Evolutionary conservation across 2,113 vertebrate species (phyloP).

Genomic region (Dolichallabes microphthalmus): DNA sequence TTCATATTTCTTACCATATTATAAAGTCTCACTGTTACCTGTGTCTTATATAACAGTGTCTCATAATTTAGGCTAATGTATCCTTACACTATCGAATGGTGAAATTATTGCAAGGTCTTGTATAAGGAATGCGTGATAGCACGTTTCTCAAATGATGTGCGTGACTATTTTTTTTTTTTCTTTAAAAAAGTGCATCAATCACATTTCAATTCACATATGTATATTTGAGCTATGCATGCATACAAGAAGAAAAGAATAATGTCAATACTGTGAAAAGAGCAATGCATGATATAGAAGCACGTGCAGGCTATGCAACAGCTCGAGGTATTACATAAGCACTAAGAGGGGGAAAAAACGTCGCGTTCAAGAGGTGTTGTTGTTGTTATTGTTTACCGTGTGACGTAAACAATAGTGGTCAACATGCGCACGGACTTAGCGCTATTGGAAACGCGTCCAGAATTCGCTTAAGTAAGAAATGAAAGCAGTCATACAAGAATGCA

Average conservation of each 20-base stretch:
- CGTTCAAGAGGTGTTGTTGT: conserved; percentile 70
- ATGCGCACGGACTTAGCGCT: background rate
- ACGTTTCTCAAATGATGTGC: background rate
- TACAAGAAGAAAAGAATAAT: background rate
- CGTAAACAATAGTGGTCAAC: background rate
- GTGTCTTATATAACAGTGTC: background rate
- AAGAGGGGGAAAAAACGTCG: conserved; percentile 55
- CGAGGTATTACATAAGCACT: conserved; percentile 70
- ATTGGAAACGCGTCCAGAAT: background rate
- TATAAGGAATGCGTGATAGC: background rate
- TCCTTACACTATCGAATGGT: background rate
- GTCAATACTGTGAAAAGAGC: background rate
- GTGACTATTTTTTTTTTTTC: background rate
- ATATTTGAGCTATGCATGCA: background rate
- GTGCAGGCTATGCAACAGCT: background rate
- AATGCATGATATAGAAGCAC: background rate
- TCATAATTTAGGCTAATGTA: background rate
- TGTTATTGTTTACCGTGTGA: conserved; percentile 1
- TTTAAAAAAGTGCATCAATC: background rate
- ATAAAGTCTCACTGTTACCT: background rate
- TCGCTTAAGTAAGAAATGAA: conserved; percentile 19
- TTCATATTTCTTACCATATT: too few species aligned
- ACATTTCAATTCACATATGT: background rate
- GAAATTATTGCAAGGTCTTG: background rate
- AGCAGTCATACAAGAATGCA: background rate